Conservation (phyloP, 1,140 invertebrate species). For the Muscidifurax raptorellus region DNA sequence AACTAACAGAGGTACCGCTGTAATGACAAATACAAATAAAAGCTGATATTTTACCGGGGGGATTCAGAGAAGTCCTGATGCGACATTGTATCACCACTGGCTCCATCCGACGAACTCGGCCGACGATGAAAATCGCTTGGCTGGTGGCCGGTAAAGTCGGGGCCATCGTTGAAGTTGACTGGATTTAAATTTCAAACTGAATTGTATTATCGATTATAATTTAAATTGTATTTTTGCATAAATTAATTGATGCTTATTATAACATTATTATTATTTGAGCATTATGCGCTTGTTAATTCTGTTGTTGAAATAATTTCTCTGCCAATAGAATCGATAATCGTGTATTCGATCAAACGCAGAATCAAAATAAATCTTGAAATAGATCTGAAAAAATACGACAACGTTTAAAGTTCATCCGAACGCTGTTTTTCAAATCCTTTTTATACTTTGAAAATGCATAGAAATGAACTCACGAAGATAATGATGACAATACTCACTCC, state of each 20-base stretch:
- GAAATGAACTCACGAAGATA: background rate
- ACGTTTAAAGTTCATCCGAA: background rate
- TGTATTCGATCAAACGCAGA: background rate
- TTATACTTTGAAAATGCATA: background rate
- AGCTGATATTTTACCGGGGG: no score
- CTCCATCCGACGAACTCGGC: background rate
- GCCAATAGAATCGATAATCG: background rate
- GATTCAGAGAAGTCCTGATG: no score
- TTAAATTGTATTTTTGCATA: no score
- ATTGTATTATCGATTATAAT: no score
- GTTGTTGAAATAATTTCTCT: background rate
- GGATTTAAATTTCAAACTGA: background rate
- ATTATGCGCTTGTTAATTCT: background rate
- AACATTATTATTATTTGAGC: background rate
- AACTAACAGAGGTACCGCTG: no score
- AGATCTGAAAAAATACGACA: background rate
- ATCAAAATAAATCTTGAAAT: background rate
- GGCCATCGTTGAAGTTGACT: background rate
- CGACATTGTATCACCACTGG: background rate
- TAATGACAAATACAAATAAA: no score
- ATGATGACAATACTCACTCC: background rate
- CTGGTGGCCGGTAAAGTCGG: background rate
- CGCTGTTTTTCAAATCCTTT: background rate
- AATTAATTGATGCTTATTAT: no score
- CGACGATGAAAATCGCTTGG: background rate